Conservation (phyloP, 2,888 invertebrate species). For the Euclidia mi region DNA sequence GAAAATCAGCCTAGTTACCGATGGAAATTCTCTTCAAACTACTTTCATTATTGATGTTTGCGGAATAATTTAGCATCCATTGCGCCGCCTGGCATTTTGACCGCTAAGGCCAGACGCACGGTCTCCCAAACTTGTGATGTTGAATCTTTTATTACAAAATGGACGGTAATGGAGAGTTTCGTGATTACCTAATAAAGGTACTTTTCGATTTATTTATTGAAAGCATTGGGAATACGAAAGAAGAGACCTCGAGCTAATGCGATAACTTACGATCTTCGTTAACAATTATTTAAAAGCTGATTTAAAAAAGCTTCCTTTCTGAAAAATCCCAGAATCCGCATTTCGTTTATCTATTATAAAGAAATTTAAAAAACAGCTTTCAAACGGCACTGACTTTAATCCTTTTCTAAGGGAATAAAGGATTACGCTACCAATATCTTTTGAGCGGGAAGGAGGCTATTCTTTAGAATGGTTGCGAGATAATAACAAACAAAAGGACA, state of each 20-base stretch:
- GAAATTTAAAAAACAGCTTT: slow-evolving; percentile 41
- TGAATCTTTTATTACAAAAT: slow-evolving; percentile 54
- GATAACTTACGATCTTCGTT: slow-evolving; percentile 8
- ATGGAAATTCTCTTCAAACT: slow-evolving; percentile 50
- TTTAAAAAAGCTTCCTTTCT: slow-evolving; percentile 23
- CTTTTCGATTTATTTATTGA: slow-evolving; percentile 33
- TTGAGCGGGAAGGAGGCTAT: slow-evolving; percentile 43
- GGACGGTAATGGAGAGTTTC: slow-evolving; percentile 48
- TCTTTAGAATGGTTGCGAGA: slow-evolving; percentile 55
- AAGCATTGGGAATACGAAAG: slow-evolving; percentile 35
- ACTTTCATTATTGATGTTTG: slow-evolving; percentile 51
- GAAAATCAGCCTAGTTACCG: slow-evolving; percentile 57
- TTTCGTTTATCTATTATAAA: slow-evolving; percentile 28
- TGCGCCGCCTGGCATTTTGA: slow-evolving; percentile 50
- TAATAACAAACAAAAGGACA: slow-evolving; percentile 71
- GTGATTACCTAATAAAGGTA: slow-evolving; percentile 49
- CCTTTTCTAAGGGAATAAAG: slow-evolving; percentile 69
- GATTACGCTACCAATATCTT: slow-evolving; percentile 64
- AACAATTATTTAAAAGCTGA: slow-evolving; percentile 19
- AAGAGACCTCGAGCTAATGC: slow-evolving; percentile 15
- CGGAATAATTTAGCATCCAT: slow-evolving; percentile 49
- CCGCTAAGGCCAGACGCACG: slow-evolving; percentile 46
- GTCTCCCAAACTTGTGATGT: slow-evolving; percentile 36
- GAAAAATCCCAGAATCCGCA: slow-evolving; percentile 19
- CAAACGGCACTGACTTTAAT: slow-evolving; percentile 51